Evolutionary conservation across 2,888 invertebrate species (phyloP).

Genomic region (Proisotoma minuta): DNA sequence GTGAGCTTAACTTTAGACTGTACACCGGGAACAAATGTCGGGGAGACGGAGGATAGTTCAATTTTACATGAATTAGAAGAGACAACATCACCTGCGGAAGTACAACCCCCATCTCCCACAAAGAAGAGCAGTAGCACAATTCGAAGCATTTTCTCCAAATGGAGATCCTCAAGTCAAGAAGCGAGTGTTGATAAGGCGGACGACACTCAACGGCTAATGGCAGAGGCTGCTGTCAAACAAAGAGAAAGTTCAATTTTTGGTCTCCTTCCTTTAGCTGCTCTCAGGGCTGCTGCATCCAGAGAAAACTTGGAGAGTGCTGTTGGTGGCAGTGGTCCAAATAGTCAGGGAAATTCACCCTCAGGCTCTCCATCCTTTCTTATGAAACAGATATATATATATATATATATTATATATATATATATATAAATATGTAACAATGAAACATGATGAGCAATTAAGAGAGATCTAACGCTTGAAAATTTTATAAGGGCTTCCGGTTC

Average conservation of each 20-base stretch:
- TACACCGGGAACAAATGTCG: constrained; percentile 43
- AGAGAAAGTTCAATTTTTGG: constrained; percentile 47
- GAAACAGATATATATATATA: constrained; percentile 36
- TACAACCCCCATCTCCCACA: constrained; percentile 33
- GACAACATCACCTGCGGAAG: constrained; percentile 36
- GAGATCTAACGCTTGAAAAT: no score
- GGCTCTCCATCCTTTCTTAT: constrained; percentile 45
- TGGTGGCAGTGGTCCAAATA: constrained; percentile 45
- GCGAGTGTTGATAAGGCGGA: constrained; percentile 45
- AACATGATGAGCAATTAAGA: no score
- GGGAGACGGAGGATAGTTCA: constrained; percentile 42
- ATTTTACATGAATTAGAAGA: constrained; percentile 45
- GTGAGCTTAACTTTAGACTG: constrained; percentile 52
- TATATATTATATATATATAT: neutral
- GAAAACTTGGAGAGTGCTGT: constrained; percentile 47
- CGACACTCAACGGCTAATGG: constrained; percentile 40
- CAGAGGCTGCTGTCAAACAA: constrained; percentile 22
- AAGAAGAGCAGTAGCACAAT: constrained; percentile 35
- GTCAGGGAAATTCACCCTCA: constrained; percentile 43
- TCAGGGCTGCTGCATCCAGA: constrained; percentile 49
- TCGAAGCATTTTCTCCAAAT: constrained; percentile 45
- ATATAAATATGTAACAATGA: neutral
- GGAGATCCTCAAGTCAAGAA: constrained; percentile 48
- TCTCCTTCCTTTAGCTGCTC: constrained; percentile 44
- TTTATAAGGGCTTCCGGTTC: constrained; percentile 44